Percentiles rank a stretch among this genome's conserved stretches.
Conservation (phyloP, 2,888 invertebrate species). For the Nomada hirtipes region DNA sequence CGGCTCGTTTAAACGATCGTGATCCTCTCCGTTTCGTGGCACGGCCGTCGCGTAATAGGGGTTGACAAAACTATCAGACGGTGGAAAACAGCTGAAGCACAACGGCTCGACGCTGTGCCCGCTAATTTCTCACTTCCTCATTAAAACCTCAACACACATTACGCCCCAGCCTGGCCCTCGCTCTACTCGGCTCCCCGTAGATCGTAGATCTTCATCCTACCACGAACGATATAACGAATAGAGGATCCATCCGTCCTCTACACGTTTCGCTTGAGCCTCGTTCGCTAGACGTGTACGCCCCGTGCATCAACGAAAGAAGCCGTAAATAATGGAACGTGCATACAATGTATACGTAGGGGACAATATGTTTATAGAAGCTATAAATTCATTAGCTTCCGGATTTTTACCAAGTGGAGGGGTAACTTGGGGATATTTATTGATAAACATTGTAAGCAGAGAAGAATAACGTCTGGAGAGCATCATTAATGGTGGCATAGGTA, state of each 20-base stretch:
- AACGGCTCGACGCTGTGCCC: constrained; percentile 72
- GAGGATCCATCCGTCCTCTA: constrained; percentile 69
- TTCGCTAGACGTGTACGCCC: constrained; percentile 39
- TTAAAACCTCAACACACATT: constrained; percentile 81
- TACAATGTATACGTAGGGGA: not conserved
- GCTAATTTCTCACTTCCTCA: constrained; percentile 84
- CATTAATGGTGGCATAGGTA: not conserved
- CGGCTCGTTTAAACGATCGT: constrained; percentile 30
- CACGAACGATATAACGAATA: constrained; percentile 38
- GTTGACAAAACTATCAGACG: constrained; percentile 75
- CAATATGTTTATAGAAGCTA: not conserved
- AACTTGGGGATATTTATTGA: not conserved
- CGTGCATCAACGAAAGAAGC: not conserved
- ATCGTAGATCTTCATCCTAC: constrained; percentile 76
- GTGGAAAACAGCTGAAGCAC: constrained; percentile 70
- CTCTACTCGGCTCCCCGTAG: constrained; percentile 73
- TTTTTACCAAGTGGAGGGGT: not conserved
- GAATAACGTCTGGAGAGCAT: not conserved
- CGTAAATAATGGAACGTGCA: constrained; percentile 7
- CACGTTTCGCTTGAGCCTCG: constrained; percentile 66
- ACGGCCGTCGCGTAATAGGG: constrained; percentile 53
- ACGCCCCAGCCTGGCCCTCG: constrained; percentile 75
- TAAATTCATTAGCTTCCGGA: constrained; percentile 1
- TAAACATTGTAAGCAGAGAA: not conserved
- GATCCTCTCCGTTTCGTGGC: constrained; percentile 36